phyloP scores from a whole-genome alignment of 2,888 invertebrate species.

The Sturmia bella region DNA sequence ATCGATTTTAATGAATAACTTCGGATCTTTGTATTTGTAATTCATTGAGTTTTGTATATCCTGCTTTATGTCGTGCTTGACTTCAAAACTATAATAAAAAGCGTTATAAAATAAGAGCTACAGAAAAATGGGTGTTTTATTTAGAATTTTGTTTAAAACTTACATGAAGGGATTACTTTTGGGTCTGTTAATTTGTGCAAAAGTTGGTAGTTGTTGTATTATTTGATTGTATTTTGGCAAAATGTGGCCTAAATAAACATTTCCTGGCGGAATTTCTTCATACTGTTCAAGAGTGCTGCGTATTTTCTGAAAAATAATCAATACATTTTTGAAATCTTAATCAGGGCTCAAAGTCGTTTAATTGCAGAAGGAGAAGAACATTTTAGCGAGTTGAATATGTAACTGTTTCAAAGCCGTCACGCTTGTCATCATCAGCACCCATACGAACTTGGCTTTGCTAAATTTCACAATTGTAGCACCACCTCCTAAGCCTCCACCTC shows the following conservation, averaged over 20 bases:
- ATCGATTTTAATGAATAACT: slow-evolving; percentile 72
- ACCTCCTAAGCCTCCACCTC: too few relatives aligned
- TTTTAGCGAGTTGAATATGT: neutral
- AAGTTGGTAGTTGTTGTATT: slow-evolving; percentile 75
- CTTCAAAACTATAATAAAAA: slow-evolving; percentile 73
- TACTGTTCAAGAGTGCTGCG: slow-evolving; percentile 68
- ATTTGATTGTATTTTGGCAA: slow-evolving; percentile 70
- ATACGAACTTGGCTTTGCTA: too few relatives aligned
- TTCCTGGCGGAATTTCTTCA: slow-evolving; percentile 67
- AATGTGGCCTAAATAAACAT: slow-evolving; percentile 73
- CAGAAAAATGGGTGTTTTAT: neutral
- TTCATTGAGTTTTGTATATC: slow-evolving; percentile 69
- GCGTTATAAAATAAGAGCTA: too few relatives aligned
- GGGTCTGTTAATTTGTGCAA: slow-evolving; percentile 73
- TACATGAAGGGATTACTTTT: slow-evolving; percentile 76
- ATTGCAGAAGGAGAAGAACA: too few relatives aligned
- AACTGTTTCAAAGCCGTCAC: too few relatives aligned
- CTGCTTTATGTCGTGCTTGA: slow-evolving; percentile 62
- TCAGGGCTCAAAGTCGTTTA: too few relatives aligned
- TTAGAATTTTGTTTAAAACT: slow-evolving; percentile 48
- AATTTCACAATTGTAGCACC: too few relatives aligned
- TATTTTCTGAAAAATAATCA: slow-evolving; percentile 71
- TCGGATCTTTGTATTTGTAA: slow-evolving; percentile 73
- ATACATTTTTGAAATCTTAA: neutral
- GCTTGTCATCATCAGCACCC: too few relatives aligned